Percentiles rank a stretch among this genome's conserved stretches.
Evolutionary conservation across 2,888 invertebrate genomes (phyloP).

Genomic region (Noctua comes): DNA sequence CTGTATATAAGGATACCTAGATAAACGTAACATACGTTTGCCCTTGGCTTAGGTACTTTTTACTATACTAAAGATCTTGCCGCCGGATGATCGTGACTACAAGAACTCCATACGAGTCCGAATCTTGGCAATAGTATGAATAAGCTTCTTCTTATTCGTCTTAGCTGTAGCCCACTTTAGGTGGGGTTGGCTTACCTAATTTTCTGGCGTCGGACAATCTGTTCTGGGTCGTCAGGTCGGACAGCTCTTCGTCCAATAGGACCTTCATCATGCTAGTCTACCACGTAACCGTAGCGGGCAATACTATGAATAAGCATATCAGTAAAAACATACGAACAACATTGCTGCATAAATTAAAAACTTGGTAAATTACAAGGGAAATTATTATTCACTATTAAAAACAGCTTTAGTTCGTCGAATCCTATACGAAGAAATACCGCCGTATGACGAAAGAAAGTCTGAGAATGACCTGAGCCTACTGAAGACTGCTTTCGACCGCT

Average conservation of each 20-base stretch:
- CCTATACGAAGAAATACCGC: constrained; percentile 80
- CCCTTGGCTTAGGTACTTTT: not conserved
- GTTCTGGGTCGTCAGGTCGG: too few species aligned
- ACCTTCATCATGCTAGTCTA: too few species aligned
- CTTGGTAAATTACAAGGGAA: not conserved
- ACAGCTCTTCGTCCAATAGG: too few species aligned
- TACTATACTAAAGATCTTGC: not conserved
- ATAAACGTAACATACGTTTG: not conserved
- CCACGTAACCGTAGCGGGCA: not conserved
- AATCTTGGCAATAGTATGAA: not conserved
- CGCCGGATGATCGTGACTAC: not conserved
- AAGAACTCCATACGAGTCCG: not conserved
- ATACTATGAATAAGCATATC: not conserved
- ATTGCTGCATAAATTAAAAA: not conserved
- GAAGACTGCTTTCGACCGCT: constrained; percentile 81
- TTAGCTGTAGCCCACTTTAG: too few species aligned
- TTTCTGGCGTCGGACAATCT: too few species aligned
- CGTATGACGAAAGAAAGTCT: constrained; percentile 73
- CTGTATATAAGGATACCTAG: too few species aligned
- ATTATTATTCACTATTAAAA: not conserved
- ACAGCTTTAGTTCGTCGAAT: constrained; percentile 82
- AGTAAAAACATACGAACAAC: not conserved
- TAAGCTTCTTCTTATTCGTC: too few species aligned
- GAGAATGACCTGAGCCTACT: constrained; percentile 64
- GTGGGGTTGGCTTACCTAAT: too few species aligned